These are phyloP conservation scores for Liolophura sinensis DNA, from an alignment of 1,140 invertebrate species.

Conservation along the genomic window DNA sequence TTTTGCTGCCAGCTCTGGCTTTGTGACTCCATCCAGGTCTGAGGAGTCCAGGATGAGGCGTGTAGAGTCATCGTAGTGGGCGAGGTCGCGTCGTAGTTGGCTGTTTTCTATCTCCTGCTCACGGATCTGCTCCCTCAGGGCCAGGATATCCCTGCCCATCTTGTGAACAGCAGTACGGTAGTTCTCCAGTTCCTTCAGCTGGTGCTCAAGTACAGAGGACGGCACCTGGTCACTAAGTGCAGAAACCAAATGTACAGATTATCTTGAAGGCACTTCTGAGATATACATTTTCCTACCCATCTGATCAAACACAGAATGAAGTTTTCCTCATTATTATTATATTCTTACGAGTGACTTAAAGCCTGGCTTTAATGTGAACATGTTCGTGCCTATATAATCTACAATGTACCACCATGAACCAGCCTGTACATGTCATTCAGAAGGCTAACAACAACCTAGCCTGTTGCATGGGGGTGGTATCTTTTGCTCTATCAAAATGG, in stretches of 20 bases:
- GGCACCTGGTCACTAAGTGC: background rate
- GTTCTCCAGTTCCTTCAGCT: slow-evolving; percentile 50
- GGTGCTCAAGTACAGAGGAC: slow-evolving; percentile 42
- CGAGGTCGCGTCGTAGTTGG: slow-evolving; percentile 40
- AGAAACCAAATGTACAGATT: background rate
- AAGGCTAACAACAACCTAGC: too few species aligned
- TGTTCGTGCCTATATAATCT: too few species aligned
- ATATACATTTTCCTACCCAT: background rate
- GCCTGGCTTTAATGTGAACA: too few species aligned
- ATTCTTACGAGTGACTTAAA: background rate
- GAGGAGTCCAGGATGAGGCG: slow-evolving; percentile 48
- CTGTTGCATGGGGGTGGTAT: too few species aligned
- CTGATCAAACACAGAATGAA: background rate
- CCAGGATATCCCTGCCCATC: slow-evolving; percentile 55
- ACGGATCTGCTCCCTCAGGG: slow-evolving; percentile 38
- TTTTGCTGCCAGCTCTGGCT: slow-evolving; percentile 47
- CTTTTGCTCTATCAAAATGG: too few species aligned
- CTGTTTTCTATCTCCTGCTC: slow-evolving; percentile 48
- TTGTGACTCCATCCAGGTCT: slow-evolving; percentile 47
- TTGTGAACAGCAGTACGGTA: slow-evolving; percentile 49
- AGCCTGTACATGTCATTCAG: too few species aligned
- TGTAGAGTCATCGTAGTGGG: slow-evolving; percentile 47
- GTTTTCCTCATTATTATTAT: background rate
- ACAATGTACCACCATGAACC: too few species aligned
- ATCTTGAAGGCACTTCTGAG: background rate